Evolutionary conservation across 2,797 vertebrate species (phyloP), one percentile per base, ranked within the genome.

Genomic region (Cryptoblepharus egeriae): DNA sequence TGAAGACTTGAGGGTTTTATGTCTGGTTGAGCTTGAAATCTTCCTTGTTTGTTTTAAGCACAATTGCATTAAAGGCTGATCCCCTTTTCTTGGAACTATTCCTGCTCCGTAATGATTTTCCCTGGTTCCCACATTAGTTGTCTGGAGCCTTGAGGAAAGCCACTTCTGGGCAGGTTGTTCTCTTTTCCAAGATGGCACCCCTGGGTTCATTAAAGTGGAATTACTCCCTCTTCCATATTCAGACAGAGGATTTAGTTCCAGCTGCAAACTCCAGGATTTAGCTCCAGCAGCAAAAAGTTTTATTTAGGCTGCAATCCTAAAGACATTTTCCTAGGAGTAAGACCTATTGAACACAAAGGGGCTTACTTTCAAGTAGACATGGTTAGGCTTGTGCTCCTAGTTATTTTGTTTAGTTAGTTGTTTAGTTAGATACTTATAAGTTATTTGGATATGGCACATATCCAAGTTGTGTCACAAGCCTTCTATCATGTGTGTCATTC

Each of bases 191-290:
- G 16, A 28, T 71, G 39, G 55, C 61, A 13, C 75, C 79, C 82
- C 63, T 75, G 52, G 63, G 82, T 73, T 12, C 1, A 11, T 70
- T 80, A 37, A 69, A 85, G 32, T 5, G 30, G 28, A 26, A 70
- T 64, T 49, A 10, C 7, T 49, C 45, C 45, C 45, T 49, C 45
- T 49, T 4, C 9, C 13, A 49, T 10, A 49, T 5, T 49, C 45
- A 49, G 45, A 49, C 9, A 2, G 45, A 32, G 2, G 63, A 61
- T 82, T 85, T 81, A 74, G 2, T 11, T 83, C 68, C 30, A 49
- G 45, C 74, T 20, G 11, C 6, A 74, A 65, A 81, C 88, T 42
- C n/a, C n/a, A 32, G 2, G 63, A 61, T 82, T 85, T 81, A 74
- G 2, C 13, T 83, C 68, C 30, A 49, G 45, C 74, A 57, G 11